Evolutionary conservation across 1,140 invertebrate species (phyloP).

Genomic region (Eurosta solidaginis): DNA sequence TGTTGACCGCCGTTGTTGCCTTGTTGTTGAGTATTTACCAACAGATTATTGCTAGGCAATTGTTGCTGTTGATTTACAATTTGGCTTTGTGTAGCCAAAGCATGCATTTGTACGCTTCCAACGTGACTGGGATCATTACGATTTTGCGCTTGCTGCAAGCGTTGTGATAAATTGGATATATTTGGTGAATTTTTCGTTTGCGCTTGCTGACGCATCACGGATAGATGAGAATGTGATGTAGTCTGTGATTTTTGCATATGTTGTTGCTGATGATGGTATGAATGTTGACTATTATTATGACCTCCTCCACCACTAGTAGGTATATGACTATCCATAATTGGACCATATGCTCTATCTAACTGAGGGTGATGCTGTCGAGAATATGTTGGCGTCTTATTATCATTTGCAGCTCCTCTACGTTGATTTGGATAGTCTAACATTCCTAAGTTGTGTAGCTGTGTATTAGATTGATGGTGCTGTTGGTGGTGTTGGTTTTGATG

Average conservation of each 20-base stretch:
- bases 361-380: slow-evolving; percentile 38
- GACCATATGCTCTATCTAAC: slow-evolving; percentile 28
- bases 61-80: slow-evolving; percentile 39
- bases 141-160: slow-evolving; percentile 55
- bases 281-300: slow-evolving; percentile 30
- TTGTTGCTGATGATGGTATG: slow-evolving; percentile 38
- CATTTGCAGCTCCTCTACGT: not conserved
- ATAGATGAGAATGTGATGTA: not conserved
- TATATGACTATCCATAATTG: not conserved
- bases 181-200: slow-evolving; percentile 16
- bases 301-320: not conserved
- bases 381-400: slow-evolving; percentile 19
- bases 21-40: slow-evolving; percentile 48
- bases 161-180: slow-evolving; percentile 48
- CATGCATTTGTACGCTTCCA: slow-evolving; percentile 57
- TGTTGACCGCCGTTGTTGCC: slow-evolving; percentile 61
- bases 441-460: not conserved
- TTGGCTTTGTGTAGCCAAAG: slow-evolving; percentile 50
- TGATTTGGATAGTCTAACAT: not conserved
- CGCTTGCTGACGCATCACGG: slow-evolving; percentile 6
- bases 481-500: no score
- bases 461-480: not conserved
- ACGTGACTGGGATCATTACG: slow-evolving; percentile 58
- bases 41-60: slow-evolving; percentile 48
- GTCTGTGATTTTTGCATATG: slow-evolving; percentile 2